Percentiles rank a stretch among this genome's conserved stretches.
Conservation (phyloP, 1,140 invertebrate genomes). For the Helicoverpa zea region DNA sequence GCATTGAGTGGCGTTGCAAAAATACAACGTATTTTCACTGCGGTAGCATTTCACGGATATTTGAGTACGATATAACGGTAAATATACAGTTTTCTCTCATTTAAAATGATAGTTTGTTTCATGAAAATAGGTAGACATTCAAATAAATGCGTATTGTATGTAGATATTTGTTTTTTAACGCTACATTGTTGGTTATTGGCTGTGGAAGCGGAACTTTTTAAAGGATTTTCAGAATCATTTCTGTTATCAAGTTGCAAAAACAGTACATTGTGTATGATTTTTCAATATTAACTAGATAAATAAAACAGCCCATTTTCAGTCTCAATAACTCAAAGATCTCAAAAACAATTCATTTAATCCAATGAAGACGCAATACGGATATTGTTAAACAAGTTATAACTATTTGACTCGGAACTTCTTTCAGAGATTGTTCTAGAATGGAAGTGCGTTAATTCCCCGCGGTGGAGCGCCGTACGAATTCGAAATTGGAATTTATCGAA, state of each 20-base stretch:
- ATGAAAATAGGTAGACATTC: no score
- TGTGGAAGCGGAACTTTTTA: no score
- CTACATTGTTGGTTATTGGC: no score
- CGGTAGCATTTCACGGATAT: not conserved
- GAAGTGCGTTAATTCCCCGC: slow-evolving; percentile 22
- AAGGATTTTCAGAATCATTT: no score
- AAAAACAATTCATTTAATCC: slow-evolving; percentile 1
- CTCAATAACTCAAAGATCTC: not conserved
- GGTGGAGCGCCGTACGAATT: not conserved
- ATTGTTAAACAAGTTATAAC: not conserved
- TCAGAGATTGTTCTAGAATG: not conserved
- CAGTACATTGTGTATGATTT: no score
- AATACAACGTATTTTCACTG: slow-evolving; percentile 15
- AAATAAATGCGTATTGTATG: no score
- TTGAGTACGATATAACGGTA: not conserved
- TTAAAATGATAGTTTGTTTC: not conserved
- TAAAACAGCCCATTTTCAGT: no score
- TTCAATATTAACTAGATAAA: no score
- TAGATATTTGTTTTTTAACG: no score
- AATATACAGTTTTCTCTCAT: not conserved
- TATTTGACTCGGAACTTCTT: slow-evolving; percentile 7
- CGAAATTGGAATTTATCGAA: slow-evolving; percentile 8
- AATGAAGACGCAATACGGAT: slow-evolving; percentile 14
- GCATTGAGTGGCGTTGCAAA: slow-evolving; percentile 11
- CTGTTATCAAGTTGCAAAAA: no score